Conservation (phyloP, 2,113 vertebrate genomes). For the Stictonetta naevosa region DNA sequence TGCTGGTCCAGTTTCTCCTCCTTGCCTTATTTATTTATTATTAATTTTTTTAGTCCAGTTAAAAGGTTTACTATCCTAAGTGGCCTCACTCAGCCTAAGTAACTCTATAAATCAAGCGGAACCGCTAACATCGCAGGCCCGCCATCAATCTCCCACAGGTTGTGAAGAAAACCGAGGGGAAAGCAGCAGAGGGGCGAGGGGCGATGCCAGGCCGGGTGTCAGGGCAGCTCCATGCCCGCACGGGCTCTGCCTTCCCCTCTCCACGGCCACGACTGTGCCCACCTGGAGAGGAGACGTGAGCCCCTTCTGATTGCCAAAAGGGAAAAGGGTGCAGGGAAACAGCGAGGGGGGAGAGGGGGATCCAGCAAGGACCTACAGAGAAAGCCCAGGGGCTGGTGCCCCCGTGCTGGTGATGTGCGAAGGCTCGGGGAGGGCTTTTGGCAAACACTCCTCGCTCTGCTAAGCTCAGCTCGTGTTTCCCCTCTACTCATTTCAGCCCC, state of each 20-base stretch:
- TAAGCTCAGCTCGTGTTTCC: neutral
- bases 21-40: constrained; percentile 75
- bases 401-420: neutral
- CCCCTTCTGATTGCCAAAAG: too few species aligned
- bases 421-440: neutral
- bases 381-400: neutral
- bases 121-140: constrained; percentile 91
- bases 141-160: constrained; percentile 93
- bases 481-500: neutral
- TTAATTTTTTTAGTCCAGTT: constrained; percentile 80
- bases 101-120: constrained; percentile 96
- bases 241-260: constrained; percentile 76
- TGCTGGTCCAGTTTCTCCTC: constrained; percentile 28
- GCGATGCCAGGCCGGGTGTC: constrained; percentile 72
- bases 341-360: too few species aligned
- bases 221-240: constrained; percentile 78
- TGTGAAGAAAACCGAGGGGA: constrained; percentile 90
- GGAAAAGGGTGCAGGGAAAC: too few species aligned
- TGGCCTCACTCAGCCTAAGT: constrained; percentile 98
- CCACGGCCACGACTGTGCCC: neutral
- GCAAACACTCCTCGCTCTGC: neutral
- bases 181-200: constrained; percentile 57
- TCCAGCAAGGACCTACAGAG: neutral
- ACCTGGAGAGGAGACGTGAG: neutral
- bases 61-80: constrained; percentile 94